Evolutionary conservation across 1,140 invertebrate genomes (phyloP).

Genomic region (Eciton burchellii): DNA sequence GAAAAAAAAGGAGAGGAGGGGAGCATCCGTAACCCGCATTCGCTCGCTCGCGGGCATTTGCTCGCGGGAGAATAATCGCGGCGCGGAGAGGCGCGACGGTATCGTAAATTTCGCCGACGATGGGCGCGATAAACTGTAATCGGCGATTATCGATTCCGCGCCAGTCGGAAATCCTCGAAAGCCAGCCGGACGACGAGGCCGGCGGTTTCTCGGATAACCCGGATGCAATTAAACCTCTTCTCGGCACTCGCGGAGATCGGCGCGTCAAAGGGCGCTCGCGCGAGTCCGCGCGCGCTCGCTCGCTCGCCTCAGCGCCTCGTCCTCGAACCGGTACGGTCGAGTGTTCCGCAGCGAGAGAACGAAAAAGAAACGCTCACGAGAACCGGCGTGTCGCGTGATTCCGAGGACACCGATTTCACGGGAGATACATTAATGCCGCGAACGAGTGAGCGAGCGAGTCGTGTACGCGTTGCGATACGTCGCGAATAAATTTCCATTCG

Average conservation of each 20-base stretch:
- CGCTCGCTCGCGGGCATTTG: neutral
- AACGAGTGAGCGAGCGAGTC: conserved; percentile 31
- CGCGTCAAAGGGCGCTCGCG: conserved; percentile 59
- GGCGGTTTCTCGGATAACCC: conserved; percentile 5
- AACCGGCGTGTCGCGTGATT: conserved; percentile 80
- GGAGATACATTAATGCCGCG: conserved; percentile 83
- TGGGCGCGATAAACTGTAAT: conserved; percentile 18
- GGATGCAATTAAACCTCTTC: conserved; percentile 65
- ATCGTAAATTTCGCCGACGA: conserved; percentile 27
- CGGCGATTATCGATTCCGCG: conserved; percentile 39
- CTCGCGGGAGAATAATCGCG: conserved; percentile 31
- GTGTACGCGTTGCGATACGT: conserved; percentile 66
- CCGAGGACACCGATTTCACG: conserved; percentile 82
- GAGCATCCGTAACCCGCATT: conserved; percentile 32
- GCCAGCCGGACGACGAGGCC: neutral
- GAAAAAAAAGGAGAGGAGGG: conserved; percentile 27
- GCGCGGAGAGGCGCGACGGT: neutral
- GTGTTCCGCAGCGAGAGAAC: neutral
- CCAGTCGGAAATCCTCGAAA: conserved; percentile 36
- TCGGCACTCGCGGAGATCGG: neutral
- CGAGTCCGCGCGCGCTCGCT: conserved; percentile 42
- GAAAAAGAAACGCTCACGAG: conserved; percentile 46
- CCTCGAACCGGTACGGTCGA: conserved; percentile 63
- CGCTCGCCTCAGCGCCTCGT: conserved; percentile 16
- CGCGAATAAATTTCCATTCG: conserved; percentile 72